These are phyloP conservation scores for Turritopsis dohrnii DNA, from an alignment of 30 jellyfish, hydroid and myxozoan genomes.

Conservation along the genomic window DNA sequence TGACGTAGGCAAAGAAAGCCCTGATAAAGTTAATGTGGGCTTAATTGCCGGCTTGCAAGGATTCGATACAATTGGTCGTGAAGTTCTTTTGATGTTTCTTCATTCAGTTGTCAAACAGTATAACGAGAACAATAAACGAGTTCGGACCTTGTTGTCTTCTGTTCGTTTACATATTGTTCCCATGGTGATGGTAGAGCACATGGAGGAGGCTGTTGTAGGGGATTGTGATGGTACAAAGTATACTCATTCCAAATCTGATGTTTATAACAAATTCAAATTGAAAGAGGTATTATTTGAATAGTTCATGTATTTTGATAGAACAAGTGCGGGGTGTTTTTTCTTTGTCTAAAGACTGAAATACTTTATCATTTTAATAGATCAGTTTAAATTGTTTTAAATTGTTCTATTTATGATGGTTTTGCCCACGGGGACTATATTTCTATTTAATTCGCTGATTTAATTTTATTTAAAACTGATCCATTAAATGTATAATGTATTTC, in stretches of 20 bases:
- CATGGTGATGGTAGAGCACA: slow-evolving; percentile 76
- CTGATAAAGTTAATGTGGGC: slow-evolving; percentile 56
- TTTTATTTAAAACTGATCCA: too few species aligned
- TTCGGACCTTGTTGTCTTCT: slow-evolving; percentile 38
- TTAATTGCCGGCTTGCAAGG: slow-evolving; percentile 78
- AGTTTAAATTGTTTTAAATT: too few species aligned
- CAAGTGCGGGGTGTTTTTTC: not conserved
- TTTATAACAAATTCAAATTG: slow-evolving; percentile 48
- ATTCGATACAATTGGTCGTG: slow-evolving; percentile 84
- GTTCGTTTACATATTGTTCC: slow-evolving; percentile 61
- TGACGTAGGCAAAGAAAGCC: slow-evolving; percentile 36
- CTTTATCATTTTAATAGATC: too few species aligned
- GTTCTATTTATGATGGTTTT: too few species aligned
- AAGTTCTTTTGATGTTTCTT: slow-evolving; percentile 66
- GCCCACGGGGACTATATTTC: too few species aligned
- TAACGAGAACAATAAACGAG: slow-evolving; percentile 45
- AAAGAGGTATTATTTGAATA: not conserved
- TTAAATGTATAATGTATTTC: too few species aligned
- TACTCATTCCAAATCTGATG: slow-evolving; percentile 39
- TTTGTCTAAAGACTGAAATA: not conserved
- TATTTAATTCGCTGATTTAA: too few species aligned
- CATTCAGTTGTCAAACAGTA: slow-evolving; percentile 68
- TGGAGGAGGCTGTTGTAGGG: slow-evolving; percentile 65
- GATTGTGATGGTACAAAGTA: slow-evolving; percentile 81
- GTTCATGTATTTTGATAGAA: not conserved